Base-by-base conservation (phyloP, 1,140 invertebrate genomes). In the Tribolium madens region DNA sequence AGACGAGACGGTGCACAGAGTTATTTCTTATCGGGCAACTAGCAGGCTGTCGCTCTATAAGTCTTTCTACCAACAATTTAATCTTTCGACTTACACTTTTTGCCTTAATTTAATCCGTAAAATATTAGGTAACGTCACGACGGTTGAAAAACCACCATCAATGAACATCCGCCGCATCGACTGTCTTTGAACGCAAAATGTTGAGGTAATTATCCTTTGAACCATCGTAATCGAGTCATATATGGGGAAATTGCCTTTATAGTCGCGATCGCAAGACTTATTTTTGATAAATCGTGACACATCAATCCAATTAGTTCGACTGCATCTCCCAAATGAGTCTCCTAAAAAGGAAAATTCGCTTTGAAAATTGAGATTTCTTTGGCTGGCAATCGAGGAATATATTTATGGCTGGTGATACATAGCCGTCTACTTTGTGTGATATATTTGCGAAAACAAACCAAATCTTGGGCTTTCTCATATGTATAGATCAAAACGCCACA, bases 1-100 rank as follows among this genome's bases (percentile, higher is more conserved):
- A 76, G 75, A 12, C 64, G 75, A 42, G 75, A 76, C 75, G 68
- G 36, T 71, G 75, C 75, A 26, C 71, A 69, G 15, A 57, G 60
- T 71, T 71, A 52, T 71, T 70, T 60, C 75, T 76, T 76, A 76
- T 76, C 75, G 47, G 73, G 46, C 53, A 75, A 75, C 53, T 75
- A 75, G 57, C 73, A 75, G 53, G 73, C 73, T 68, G 73, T 68
- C 73, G 73, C 26, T 73, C 72, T 75, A 75, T 75, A 64, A 68
- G 73, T 75, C 73, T 75, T 75, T 75, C 48, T 75, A 64, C 57
- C 17, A 64, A 64, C 57, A 64, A 64, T 64, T 64, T 64, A 64
- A 64, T 64, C 57, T 64, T 64, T 1, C 21, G 57, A 64, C 57
- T 64, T 64, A 64, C 57, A 64, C 57, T 64, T 64, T 64, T 64